phyloP scores from a whole-genome alignment of 2,113 vertebrate genomes.

The Morone saxatilis region DNA sequence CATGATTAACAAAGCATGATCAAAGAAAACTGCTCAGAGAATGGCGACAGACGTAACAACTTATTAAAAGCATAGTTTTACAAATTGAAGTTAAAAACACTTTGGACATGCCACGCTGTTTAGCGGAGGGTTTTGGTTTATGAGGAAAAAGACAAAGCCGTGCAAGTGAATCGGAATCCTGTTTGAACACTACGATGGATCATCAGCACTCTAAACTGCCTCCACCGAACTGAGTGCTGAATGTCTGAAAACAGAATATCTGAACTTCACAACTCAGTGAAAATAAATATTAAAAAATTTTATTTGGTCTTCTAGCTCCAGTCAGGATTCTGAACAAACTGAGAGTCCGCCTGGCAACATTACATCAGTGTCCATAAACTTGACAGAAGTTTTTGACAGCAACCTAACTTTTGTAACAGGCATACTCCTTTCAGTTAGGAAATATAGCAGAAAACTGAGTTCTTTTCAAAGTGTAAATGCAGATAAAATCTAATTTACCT shows the following conservation, averaged over 20 bases:
- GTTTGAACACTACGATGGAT: not conserved
- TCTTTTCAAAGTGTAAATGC: not conserved
- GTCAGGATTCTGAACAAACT: slow-evolving; percentile 1
- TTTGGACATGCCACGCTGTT: no score
- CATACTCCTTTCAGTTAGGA: not conserved
- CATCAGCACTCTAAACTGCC: not conserved
- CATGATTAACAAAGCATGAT: no score
- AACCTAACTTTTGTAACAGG: not conserved
- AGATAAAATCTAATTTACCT: not conserved
- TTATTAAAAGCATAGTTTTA: no score
- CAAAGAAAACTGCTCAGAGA: no score
- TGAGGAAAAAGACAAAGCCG: not conserved
- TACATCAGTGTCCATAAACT: slow-evolving; percentile 1
- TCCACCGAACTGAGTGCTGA: no score
- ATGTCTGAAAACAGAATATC: no score
- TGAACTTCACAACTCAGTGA: not conserved
- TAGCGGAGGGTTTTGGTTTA: not conserved
- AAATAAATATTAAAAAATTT: slow-evolving; percentile 20
- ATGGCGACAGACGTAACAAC: no score
- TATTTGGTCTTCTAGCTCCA: slow-evolving; percentile 7
- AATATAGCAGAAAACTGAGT: not conserved
- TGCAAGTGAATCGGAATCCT: not conserved
- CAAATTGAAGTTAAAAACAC: no score
- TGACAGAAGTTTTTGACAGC: slow-evolving; percentile 2
- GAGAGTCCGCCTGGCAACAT: not conserved